These are phyloP conservation scores for Spilosoma lubricipeda DNA, from an alignment of 2,888 invertebrate genomes.

Conservation along the genomic window DNA sequence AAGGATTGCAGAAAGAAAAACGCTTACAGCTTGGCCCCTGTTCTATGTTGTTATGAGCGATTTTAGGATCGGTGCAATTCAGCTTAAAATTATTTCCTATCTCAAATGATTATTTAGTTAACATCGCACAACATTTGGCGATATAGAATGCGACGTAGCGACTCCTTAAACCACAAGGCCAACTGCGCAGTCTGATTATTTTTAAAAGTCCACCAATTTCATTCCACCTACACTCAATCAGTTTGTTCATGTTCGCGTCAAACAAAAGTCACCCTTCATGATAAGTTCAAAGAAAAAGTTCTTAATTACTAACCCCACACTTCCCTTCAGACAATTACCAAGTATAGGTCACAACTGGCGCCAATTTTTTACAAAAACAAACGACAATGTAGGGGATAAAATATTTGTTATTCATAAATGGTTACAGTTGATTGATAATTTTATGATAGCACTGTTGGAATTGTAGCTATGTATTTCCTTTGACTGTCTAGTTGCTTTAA, in stretches of 20 bases:
- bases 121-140: no score
- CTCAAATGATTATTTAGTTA: no score
- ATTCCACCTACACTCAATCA: neutral
- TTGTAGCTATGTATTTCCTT: constrained; percentile 1
- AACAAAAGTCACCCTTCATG: constrained; percentile 18
- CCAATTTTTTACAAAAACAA: constrained; percentile 39
- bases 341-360: constrained; percentile 45
- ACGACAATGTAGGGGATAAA: constrained; percentile 32
- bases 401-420: constrained; percentile 30
- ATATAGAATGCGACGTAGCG: no score
- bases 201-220: neutral
- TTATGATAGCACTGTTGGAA: constrained; percentile 6
- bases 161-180: no score
- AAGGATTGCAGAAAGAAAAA: no score
- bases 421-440: constrained; percentile 20
- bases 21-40: no score
- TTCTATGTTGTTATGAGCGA: no score
- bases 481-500: neutral
- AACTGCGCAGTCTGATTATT: no score
- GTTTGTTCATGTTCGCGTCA: neutral
- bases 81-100: no score
- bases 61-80: no score
- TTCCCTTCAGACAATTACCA: constrained; percentile 27
- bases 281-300: constrained; percentile 33
- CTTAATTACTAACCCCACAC: constrained; percentile 30